Percentiles rank a stretch among this genome's conserved stretches.
phyloP scores from a whole-genome alignment of 2,113 vertebrate species.

The Corydoras maculifer region DNA sequence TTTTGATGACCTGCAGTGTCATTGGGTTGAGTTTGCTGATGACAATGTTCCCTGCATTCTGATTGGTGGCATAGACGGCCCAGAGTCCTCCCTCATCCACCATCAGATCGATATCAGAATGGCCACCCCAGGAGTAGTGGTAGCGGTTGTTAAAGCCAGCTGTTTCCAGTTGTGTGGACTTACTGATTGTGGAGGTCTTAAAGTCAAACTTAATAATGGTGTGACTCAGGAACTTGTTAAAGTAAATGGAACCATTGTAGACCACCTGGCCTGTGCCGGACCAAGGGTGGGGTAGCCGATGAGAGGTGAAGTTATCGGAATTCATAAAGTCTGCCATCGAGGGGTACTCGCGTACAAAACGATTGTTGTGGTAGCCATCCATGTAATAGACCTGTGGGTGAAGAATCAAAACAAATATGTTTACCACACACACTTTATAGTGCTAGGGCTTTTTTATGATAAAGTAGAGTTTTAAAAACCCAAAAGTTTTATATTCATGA shows the following conservation, averaged over 20 bases:
- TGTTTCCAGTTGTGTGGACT: conserved; percentile 79
- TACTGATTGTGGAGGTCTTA: conserved; percentile 75
- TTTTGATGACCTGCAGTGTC: conserved; percentile 76
- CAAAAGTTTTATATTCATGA: no score
- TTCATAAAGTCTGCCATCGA: conserved; percentile 84
- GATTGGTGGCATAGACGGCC: conserved; percentile 87
- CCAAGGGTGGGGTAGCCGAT: conserved; percentile 86
- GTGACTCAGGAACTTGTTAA: conserved; percentile 92
- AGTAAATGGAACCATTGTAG: conserved; percentile 87
- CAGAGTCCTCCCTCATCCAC: conserved; percentile 82
- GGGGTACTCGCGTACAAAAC: conserved; percentile 81
- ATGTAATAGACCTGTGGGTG: conserved; percentile 81
- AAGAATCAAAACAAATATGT: conserved; percentile 24
- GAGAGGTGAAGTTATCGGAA: conserved; percentile 85
- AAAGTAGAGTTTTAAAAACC: no score
- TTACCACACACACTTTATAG: not conserved
- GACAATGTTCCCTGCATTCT: conserved; percentile 86
- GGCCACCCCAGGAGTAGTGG: conserved; percentile 86
- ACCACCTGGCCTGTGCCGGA: conserved; percentile 85
- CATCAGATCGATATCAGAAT: conserved; percentile 90
- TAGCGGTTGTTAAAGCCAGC: conserved; percentile 90
- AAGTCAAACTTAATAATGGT: conserved; percentile 85
- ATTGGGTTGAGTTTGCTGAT: conserved; percentile 82
- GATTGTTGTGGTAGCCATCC: conserved; percentile 91
- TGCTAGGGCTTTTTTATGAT: no score